A percentile compares a stretch with the other conserved stretches of the same genome.
Evolutionary conservation across 2,113 vertebrate species (phyloP).

Genomic region (Mustela nigripes): DNA sequence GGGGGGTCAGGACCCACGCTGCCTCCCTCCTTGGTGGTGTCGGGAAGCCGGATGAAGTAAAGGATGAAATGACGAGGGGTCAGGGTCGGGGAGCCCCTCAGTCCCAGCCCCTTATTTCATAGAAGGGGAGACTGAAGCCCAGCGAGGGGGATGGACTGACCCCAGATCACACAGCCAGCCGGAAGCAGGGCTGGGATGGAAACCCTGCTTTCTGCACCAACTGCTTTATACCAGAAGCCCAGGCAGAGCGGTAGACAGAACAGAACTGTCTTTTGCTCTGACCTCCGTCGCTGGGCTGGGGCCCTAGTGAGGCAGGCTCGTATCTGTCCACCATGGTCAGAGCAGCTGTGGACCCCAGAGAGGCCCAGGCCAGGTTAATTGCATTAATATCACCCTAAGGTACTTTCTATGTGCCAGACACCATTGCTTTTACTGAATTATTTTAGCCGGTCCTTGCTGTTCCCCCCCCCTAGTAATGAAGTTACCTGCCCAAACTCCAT

Average conservation of each 20-base stretch:
- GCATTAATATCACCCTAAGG: not conserved
- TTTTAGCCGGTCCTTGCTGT: not conserved
- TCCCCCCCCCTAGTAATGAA: not conserved
- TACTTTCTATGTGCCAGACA: not conserved
- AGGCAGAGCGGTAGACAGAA: fast-evolving
- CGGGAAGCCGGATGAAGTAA: not conserved
- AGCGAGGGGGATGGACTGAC: not conserved
- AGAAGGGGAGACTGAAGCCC: slow-evolving; percentile 36
- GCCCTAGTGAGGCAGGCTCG: not conserved
- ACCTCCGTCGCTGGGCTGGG: not conserved
- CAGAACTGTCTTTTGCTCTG: not conserved
- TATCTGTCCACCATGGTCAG: not conserved
- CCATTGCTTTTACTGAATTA: not conserved
- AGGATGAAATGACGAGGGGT: not conserved
- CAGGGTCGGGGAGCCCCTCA: not conserved
- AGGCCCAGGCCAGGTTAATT: not conserved
- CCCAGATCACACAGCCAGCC: not conserved
- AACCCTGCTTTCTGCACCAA: not conserved
- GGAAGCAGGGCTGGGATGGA: not conserved
- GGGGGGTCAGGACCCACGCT: not conserved
- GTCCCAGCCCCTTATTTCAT: not conserved
- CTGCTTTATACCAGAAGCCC: not conserved
- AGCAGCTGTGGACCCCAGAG: not conserved
- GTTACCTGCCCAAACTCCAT: not conserved
- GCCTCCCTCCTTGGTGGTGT: not conserved